Percentiles rank a stretch among this genome's conserved stretches.
Evolutionary conservation across 1,140 invertebrate genomes (phyloP).

Genomic region (Philotrypesis tridentata): DNA sequence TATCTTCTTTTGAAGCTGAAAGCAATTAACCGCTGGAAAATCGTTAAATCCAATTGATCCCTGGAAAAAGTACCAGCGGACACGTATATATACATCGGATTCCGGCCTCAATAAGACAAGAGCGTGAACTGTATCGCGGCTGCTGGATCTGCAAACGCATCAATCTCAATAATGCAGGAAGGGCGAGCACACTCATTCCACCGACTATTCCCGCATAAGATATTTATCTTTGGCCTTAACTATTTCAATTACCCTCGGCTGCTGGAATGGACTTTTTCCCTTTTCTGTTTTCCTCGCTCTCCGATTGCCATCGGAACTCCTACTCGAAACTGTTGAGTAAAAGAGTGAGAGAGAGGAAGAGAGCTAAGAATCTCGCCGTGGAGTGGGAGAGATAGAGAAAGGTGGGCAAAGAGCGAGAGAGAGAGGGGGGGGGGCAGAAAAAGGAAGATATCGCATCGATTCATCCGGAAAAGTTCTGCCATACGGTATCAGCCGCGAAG

Average conservation of each 20-base stretch:
- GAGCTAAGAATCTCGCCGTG: not conserved
- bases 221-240: constrained; percentile 25
- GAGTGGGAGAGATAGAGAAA: not conserved
- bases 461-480: constrained; percentile 60
- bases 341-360: not conserved
- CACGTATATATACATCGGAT: not conserved
- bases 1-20: too few relatives aligned
- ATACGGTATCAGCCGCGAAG: constrained; percentile 53
- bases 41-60: not conserved
- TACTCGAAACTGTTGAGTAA: not conserved
- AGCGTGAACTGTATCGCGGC: not conserved
- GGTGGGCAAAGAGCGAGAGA: too few relatives aligned
- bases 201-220: not conserved
- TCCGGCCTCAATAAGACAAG: not conserved
- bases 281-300: not conserved
- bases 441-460: constrained; percentile 53
- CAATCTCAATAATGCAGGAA: constrained; percentile 13
- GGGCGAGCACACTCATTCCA: not conserved
- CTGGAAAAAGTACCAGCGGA: not conserved
- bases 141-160: not conserved
- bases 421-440: not conserved
- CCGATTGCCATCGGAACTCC: not conserved
- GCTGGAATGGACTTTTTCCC: not conserved
- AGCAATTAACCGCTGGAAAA: too few relatives aligned
- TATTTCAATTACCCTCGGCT: constrained; percentile 28